Evolutionary conservation across 2,888 invertebrate genomes (phyloP).

Genomic region (Polietes domitor): DNA sequence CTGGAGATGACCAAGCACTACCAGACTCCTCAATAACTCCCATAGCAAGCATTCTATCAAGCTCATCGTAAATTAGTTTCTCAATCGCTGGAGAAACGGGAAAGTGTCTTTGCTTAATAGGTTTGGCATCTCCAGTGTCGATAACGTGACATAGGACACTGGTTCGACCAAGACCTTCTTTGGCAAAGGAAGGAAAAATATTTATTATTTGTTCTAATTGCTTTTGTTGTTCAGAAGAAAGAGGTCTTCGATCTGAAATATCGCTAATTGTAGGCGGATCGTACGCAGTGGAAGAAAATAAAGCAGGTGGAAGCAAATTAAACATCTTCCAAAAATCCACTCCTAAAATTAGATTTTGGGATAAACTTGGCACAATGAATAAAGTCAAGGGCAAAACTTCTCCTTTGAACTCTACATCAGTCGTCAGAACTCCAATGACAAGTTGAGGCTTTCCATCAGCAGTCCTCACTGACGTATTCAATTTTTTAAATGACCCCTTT

Average conservation of each 20-base stretch:
- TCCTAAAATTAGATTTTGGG: constrained; percentile 31
- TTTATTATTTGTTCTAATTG: neutral
- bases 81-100: constrained; percentile 52
- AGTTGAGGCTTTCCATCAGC: constrained; percentile 35
- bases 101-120: constrained; percentile 65
- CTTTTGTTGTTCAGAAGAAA: neutral
- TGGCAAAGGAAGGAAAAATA: constrained; percentile 57
- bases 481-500: neutral
- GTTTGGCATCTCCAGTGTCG: constrained; percentile 53
- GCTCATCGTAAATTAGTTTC: constrained; percentile 66
- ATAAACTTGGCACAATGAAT: constrained; percentile 37
- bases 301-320: neutral
- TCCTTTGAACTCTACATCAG: neutral
- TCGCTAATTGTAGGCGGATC: too few relatives aligned
- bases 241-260: neutral
- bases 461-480: constrained; percentile 20
- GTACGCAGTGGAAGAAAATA: too few relatives aligned
- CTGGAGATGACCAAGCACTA: constrained; percentile 72
- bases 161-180: constrained; percentile 55
- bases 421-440: constrained; percentile 22
- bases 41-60: constrained; percentile 72
- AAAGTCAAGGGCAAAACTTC: neutral
- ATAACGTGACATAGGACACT: constrained; percentile 55
- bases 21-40: constrained; percentile 72
- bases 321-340: constrained; percentile 51